These are phyloP conservation scores for Pimpla rufipes DNA, from an alignment of 2,888 invertebrate species.

Conservation along the genomic window DNA sequence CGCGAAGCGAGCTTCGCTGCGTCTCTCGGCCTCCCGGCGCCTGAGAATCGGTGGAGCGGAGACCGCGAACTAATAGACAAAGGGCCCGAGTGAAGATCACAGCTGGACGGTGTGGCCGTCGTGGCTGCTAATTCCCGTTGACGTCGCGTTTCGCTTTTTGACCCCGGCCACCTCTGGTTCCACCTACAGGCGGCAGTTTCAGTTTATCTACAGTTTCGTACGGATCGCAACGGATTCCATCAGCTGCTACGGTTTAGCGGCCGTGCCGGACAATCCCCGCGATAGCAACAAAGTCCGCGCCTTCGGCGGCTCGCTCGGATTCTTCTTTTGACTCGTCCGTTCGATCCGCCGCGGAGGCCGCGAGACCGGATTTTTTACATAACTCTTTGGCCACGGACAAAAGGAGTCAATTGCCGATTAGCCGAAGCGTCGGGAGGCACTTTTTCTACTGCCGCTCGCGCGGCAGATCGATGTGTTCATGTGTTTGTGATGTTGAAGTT, in stretches of 20 bases:
- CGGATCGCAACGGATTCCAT: too few relatives aligned
- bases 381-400: conserved; percentile 35
- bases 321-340: not conserved
- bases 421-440: conserved; percentile 34
- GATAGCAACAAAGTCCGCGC: conserved; percentile 5
- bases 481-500: too few relatives aligned
- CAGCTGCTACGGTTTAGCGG: too few relatives aligned
- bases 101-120: not conserved
- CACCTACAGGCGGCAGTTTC: too few relatives aligned
- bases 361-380: conserved; percentile 33
- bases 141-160: not conserved
- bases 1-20: not conserved
- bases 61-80: conserved; percentile 1
- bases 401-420: conserved; percentile 56
- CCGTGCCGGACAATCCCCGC: not conserved
- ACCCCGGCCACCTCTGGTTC: too few relatives aligned
- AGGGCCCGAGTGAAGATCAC: conserved; percentile 3
- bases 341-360: not conserved
- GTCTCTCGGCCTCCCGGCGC: not conserved
- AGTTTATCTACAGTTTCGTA: too few relatives aligned
- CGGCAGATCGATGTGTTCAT: conserved; percentile 24
- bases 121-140: not conserved
- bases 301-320: not conserved
- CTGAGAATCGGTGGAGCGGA: not conserved
- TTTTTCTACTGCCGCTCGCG: not conserved